Percentiles rank a stretch among this genome's conserved stretches.
Conservation (phyloP, 1,140 invertebrate species). For the Drosophila repleta region DNA sequence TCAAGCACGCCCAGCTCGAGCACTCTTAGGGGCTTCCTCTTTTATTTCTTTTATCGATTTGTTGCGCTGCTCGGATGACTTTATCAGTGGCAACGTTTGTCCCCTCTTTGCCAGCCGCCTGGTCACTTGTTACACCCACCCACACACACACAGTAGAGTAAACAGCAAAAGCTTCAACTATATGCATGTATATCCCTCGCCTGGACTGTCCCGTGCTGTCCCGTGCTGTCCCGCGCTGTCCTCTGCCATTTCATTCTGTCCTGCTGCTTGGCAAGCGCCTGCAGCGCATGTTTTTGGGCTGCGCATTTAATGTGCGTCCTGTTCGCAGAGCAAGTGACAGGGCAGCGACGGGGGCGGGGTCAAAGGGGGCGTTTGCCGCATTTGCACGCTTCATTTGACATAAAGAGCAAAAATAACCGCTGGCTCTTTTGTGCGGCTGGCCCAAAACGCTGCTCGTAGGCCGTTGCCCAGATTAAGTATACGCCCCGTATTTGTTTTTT, state of each 20-base stretch:
- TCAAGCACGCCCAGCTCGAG: too few relatives aligned
- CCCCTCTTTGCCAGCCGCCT: constrained; percentile 10
- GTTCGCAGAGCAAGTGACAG: constrained; percentile 7
- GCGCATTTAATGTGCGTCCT: constrained; percentile 68
- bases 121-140: constrained; percentile 57
- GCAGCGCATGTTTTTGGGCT: constrained; percentile 61
- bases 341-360: neutral
- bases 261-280: constrained; percentile 40
- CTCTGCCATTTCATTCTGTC: constrained; percentile 1
- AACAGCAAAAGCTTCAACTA: neutral
- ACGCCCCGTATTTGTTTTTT: constrained; percentile 62
- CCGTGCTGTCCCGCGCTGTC: neutral
- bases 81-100: constrained; percentile 58
- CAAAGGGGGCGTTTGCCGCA: constrained; percentile 65
- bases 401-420: constrained; percentile 76
- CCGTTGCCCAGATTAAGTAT: constrained; percentile 58
- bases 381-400: constrained; percentile 80
- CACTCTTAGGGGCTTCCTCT: neutral
- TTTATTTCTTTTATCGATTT: constrained; percentile 67
- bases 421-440: constrained; percentile 38
- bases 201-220: too few relatives aligned
- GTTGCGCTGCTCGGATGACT: constrained; percentile 54
- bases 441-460: constrained; percentile 6
- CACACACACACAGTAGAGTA: constrained; percentile 11
- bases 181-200: neutral